phyloP scores from a whole-genome alignment of 2,113 vertebrate species.

The Speoplatyrhinus poulsoni region DNA sequence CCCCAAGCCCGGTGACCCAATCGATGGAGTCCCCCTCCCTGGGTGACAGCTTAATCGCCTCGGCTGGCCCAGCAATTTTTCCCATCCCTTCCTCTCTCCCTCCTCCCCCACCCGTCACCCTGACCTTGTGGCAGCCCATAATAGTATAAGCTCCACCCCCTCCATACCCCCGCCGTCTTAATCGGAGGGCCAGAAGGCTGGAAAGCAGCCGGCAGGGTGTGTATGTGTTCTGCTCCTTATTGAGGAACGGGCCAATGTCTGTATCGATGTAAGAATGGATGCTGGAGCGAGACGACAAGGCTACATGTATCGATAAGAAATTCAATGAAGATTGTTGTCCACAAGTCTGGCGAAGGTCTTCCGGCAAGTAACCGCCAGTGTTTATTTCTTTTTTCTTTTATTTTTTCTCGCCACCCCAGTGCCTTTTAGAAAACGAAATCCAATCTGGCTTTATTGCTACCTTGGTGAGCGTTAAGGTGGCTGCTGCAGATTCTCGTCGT shows the following conservation, averaged over 20 bases:
- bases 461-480: slow-evolving; percentile 84
- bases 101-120: slow-evolving; percentile 4
- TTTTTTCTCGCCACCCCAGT: slow-evolving; percentile 34
- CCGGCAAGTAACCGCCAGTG: slow-evolving; percentile 41
- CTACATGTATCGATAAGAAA: slow-evolving; percentile 60
- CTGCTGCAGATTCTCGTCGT: slow-evolving; percentile 86
- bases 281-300: slow-evolving; percentile 32
- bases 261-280: slow-evolving; percentile 48
- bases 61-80: slow-evolving; percentile 56
- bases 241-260: slow-evolving; percentile 37
- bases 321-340: slow-evolving; percentile 47
- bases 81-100: slow-evolving; percentile 12
- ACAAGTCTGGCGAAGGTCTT: slow-evolving; percentile 41
- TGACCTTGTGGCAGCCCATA: background rate
- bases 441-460: slow-evolving; percentile 84
- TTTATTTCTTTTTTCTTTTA: slow-evolving; percentile 52
- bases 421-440: slow-evolving; percentile 79
- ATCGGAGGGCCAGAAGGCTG: slow-evolving; percentile 44
- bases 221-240: slow-evolving; percentile 56
- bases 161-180: slow-evolving; percentile 23
- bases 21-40: slow-evolving; percentile 62
- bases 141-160: too few species aligned
- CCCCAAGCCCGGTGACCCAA: slow-evolving; percentile 40
- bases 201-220: slow-evolving; percentile 53
- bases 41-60: slow-evolving; percentile 69